Conservation (phyloP, 2,113 vertebrate species). For the Leuciscus idus region DNA sequence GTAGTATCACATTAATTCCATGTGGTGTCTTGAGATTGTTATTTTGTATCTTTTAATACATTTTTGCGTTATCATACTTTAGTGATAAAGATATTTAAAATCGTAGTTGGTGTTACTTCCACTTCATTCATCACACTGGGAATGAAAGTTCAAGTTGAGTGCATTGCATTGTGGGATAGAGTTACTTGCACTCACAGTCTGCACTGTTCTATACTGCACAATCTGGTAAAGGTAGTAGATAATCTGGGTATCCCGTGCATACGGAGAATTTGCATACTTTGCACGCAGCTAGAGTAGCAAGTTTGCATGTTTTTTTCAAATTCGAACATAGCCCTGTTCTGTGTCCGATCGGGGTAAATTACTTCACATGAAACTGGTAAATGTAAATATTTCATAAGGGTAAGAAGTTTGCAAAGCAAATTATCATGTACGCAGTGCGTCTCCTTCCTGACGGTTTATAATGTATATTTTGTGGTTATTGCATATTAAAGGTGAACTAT, state of each 20-base stretch:
- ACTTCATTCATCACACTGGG: background rate
- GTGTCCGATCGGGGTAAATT: background rate
- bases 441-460: background rate
- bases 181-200: background rate
- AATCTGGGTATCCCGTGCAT: background rate
- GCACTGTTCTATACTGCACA: background rate
- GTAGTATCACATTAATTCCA: no score
- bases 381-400: background rate
- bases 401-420: conserved; percentile 6
- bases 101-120: background rate
- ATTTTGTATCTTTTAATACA: background rate
- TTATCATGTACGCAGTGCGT: background rate
- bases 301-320: background rate
- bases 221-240: background rate
- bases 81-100: background rate
- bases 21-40: background rate
- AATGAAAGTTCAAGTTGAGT: background rate
- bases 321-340: background rate
- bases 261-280: background rate
- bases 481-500: background rate
- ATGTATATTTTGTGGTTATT: background rate
- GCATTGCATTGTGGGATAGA: background rate
- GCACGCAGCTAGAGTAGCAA: background rate
- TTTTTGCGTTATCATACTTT: background rate
- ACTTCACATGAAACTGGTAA: background rate